A percentile compares a stretch with the other conserved stretches of the same genome.
Evolutionary conservation across 2,113 vertebrate genomes (phyloP).

Genomic region (Romanogobio albipinnatus): DNA sequence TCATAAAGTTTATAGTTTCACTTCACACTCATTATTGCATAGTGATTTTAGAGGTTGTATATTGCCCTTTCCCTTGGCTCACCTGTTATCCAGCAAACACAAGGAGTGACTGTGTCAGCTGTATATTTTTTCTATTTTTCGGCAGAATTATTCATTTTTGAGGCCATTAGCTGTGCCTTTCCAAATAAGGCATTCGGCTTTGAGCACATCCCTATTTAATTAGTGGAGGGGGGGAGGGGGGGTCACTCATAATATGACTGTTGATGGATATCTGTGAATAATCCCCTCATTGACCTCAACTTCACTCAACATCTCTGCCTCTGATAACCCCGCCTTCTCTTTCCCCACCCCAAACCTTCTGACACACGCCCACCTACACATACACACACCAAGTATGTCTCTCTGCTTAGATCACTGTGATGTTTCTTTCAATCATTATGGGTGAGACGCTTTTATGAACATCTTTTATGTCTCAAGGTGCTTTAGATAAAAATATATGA

Average conservation of each 20-base stretch:
- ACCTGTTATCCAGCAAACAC: no score
- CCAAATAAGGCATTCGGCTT: background rate
- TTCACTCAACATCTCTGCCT: constrained; percentile 58
- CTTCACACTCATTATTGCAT: no score
- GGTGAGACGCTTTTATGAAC: background rate
- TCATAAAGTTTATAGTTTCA: no score
- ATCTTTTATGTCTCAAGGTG: constrained; percentile 2
- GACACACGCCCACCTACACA: background rate
- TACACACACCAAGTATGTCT: background rate
- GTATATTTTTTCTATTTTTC: no score
- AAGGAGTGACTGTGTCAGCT: no score
- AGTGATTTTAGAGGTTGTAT: no score
- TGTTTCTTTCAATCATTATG: background rate
- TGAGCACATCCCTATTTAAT: constrained; percentile 63
- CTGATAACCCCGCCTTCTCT: background rate
- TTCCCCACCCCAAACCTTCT: background rate
- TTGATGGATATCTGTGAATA: constrained; percentile 71
- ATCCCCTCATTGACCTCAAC: constrained; percentile 74
- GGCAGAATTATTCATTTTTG: no score
- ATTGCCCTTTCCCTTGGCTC: no score
- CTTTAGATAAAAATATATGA: background rate
- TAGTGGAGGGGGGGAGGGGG: constrained; percentile 62
- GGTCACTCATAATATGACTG: constrained; percentile 61
- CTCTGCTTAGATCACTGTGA: background rate
- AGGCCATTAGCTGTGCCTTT: no score